These are phyloP conservation scores for Apodemia zela DNA, from an alignment of 2,888 invertebrate genomes.

Conservation along the genomic window DNA sequence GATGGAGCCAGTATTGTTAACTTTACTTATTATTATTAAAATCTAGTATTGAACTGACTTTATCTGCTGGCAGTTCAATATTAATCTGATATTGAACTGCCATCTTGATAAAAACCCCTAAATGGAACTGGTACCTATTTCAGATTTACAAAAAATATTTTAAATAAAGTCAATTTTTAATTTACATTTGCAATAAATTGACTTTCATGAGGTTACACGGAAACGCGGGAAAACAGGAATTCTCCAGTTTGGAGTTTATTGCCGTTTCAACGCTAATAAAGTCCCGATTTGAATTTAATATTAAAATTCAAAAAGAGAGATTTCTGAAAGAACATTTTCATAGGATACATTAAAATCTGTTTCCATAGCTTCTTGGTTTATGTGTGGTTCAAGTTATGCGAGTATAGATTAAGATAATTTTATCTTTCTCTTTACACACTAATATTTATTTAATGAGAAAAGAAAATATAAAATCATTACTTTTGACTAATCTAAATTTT, in stretches of 20 bases:
- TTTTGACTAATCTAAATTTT: no score
- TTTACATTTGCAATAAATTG: conserved; percentile 16
- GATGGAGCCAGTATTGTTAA: no score
- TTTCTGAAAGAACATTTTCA: conserved; percentile 74
- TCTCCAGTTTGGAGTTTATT: conserved; percentile 66
- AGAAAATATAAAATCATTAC: no score
- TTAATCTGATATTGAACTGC: no score
- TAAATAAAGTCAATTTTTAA: not conserved
- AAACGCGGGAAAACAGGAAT: conserved; percentile 33
- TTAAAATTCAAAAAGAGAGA: conserved; percentile 69
- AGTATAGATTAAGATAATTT: not conserved
- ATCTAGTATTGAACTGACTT: no score
- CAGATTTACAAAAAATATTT: no score
- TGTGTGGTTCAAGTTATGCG: conserved; percentile 36
- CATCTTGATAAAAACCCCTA: no score
- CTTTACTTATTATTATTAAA: no score
- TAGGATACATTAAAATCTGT: conserved; percentile 79
- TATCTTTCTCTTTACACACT: no score
- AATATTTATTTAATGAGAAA: no score
- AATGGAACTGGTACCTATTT: no score
- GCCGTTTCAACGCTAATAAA: conserved; percentile 71
- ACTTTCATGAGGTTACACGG: conserved; percentile 15
- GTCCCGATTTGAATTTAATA: conserved; percentile 69
- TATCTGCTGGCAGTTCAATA: no score
- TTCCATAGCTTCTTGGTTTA: conserved; percentile 58